Evolutionary conservation across 2,113 vertebrate genomes (phyloP).

Genomic region (Gadus chalcogrammus): DNA sequence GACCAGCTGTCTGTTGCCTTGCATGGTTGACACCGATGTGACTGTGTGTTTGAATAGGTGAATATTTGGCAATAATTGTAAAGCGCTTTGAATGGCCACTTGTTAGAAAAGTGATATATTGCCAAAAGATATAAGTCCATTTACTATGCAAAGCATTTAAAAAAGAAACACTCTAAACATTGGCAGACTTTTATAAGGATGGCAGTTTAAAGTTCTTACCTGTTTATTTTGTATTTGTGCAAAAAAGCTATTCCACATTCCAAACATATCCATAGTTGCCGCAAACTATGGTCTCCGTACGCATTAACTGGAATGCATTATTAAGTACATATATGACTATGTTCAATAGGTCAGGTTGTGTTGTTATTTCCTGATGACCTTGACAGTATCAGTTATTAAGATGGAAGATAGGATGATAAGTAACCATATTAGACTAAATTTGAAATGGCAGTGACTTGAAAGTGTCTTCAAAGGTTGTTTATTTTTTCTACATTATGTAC

Average conservation of each 20-base stretch:
- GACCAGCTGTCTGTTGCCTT: too few species aligned
- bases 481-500: neutral
- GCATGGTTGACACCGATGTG: too few species aligned
- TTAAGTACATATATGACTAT: neutral
- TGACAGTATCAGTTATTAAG: conserved; percentile 13
- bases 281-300: neutral
- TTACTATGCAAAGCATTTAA: too few species aligned
- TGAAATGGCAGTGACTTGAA: neutral
- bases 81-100: too few species aligned
- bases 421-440: conserved; percentile 9
- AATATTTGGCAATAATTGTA: too few species aligned
- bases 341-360: conserved; percentile 1
- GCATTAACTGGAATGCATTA: neutral
- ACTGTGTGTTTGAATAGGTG: too few species aligned
- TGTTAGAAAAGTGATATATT: too few species aligned
- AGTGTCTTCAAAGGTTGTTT: neutral
- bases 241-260: conserved; percentile 26
- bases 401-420: conserved; percentile 32
- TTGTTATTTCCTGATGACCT: conserved; percentile 9
- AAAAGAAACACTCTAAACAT: too few species aligned
- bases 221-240: conserved; percentile 21
- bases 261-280: conserved; percentile 2
- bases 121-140: too few species aligned
- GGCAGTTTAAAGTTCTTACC: conserved; percentile 18
- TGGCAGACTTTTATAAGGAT: too few species aligned